Evolutionary conservation across 2,797 vertebrate genomes (phyloP).

Genomic region (Pangasius macronema): DNA sequence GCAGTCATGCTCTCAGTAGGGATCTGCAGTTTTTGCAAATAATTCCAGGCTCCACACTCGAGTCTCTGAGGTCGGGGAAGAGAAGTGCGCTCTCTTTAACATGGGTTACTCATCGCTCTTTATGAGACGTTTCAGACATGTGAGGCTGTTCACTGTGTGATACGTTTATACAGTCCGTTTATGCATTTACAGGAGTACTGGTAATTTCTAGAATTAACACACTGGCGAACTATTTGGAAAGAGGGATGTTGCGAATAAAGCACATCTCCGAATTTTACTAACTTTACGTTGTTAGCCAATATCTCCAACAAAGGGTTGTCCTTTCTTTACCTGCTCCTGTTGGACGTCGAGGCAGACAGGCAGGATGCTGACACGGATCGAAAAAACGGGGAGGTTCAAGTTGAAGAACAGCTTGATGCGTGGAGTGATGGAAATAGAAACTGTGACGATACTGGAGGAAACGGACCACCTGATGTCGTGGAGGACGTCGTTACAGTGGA

Average conservation of each 20-base stretch:
- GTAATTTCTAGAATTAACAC: not conserved
- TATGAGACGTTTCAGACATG: slow-evolving; percentile 51
- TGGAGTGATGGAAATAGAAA: not conserved
- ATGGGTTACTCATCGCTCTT: not conserved
- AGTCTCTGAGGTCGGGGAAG: slow-evolving; percentile 55
- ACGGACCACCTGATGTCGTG: not conserved
- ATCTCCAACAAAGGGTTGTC: too few relatives aligned
- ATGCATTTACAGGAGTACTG: not conserved
- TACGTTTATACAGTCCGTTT: not conserved
- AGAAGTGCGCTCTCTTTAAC: not conserved
- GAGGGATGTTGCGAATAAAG: too few relatives aligned
- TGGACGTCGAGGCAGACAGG: not conserved
- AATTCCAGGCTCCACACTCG: slow-evolving; percentile 12
- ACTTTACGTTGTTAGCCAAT: too few relatives aligned
- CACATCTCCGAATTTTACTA: too few relatives aligned
- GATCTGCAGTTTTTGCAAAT: slow-evolving; percentile 50
- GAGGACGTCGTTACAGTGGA: not conserved
- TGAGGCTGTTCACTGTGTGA: not conserved
- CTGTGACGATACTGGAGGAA: not conserved
- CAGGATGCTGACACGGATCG: too few relatives aligned
- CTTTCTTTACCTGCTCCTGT: too few relatives aligned
- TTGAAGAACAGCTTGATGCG: not conserved
- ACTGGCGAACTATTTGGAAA: not conserved
- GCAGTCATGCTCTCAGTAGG: slow-evolving; percentile 42
- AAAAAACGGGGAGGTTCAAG: not conserved